Percentiles rank a stretch among this genome's conserved stretches.
Evolutionary conservation across 2,888 invertebrate genomes (phyloP).

Genomic region (Crocallis elinguaria): DNA sequence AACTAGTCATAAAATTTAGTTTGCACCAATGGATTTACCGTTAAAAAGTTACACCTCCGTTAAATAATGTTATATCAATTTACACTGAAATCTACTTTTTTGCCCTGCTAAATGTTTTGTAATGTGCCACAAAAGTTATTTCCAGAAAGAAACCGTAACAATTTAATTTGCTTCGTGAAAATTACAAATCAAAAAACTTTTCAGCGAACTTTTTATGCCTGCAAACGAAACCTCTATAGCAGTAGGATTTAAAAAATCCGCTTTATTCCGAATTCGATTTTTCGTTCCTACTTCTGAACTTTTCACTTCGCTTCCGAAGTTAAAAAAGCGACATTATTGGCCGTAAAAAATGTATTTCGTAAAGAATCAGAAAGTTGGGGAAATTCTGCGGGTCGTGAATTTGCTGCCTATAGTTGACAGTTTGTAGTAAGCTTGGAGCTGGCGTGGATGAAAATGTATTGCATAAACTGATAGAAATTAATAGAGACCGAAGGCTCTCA

Average conservation of each 20-base stretch:
- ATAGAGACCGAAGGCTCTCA: no score
- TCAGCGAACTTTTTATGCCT: slow-evolving; percentile 11
- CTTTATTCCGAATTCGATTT: slow-evolving; percentile 28
- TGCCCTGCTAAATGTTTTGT: neutral
- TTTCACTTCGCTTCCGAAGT: slow-evolving; percentile 29
- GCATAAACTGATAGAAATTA: neutral
- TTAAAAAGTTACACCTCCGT: no score
- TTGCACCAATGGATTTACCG: no score
- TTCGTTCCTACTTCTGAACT: slow-evolving; percentile 30
- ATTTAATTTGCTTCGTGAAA: slow-evolving; percentile 15
- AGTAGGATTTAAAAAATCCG: slow-evolving; percentile 18
- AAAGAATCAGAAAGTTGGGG: slow-evolving; percentile 50
- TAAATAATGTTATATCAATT: no score
- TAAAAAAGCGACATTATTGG: slow-evolving; percentile 29
- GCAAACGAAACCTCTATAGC: slow-evolving; percentile 16
- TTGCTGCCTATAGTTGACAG: slow-evolving; percentile 51
- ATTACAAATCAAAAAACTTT: slow-evolving; percentile 26
- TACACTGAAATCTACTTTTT: neutral
- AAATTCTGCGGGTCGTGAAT: slow-evolving; percentile 42
- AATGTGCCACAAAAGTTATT: slow-evolving; percentile 8
- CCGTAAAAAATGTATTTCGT: slow-evolving; percentile 33
- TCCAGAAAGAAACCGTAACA: slow-evolving; percentile 19
- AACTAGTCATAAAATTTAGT: no score
- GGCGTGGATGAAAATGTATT: slow-evolving; percentile 40
- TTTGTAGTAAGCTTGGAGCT: slow-evolving; percentile 55